Evolutionary conservation across 2,797 vertebrate genomes (phyloP).

Genomic region (Anisognathus igniventris): DNA sequence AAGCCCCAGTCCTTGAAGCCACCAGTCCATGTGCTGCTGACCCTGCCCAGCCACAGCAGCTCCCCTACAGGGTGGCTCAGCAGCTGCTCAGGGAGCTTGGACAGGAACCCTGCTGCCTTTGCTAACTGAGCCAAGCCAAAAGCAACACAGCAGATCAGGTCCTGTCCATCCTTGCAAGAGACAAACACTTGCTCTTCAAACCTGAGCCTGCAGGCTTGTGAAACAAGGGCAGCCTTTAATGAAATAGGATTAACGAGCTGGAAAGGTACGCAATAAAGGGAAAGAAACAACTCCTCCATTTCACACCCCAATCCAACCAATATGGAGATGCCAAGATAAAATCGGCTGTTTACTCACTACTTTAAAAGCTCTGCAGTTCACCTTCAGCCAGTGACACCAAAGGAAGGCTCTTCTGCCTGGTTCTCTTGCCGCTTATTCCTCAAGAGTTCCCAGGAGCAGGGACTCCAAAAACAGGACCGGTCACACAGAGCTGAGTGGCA

Average conservation of each 20-base stretch:
- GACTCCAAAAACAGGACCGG: neutral
- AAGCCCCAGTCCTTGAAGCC: neutral
- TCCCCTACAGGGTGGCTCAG: neutral
- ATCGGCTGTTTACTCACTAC: conserved; percentile 10
- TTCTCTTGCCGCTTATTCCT: neutral
- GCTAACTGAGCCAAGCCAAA: neutral
- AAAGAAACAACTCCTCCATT: neutral
- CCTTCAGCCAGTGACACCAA: neutral
- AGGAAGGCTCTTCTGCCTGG: neutral
- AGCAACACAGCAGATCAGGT: neutral
- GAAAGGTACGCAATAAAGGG: neutral
- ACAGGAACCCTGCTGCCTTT: neutral
- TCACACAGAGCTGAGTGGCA: neutral
- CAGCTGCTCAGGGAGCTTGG: neutral
- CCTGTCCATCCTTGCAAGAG: neutral
- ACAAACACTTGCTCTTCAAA: neutral
- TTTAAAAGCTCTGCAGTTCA: neutral
- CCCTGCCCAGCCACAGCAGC: neutral
- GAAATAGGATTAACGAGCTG: neutral
- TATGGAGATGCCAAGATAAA: neutral
- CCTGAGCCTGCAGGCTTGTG: neutral
- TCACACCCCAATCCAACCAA: neutral
- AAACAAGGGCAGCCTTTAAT: neutral
- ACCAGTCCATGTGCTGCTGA: neutral
- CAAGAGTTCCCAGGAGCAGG: neutral